Evolutionary conservation across 2,113 vertebrate species (phyloP).

Genomic region (Nothoprocta perdicaria): DNA sequence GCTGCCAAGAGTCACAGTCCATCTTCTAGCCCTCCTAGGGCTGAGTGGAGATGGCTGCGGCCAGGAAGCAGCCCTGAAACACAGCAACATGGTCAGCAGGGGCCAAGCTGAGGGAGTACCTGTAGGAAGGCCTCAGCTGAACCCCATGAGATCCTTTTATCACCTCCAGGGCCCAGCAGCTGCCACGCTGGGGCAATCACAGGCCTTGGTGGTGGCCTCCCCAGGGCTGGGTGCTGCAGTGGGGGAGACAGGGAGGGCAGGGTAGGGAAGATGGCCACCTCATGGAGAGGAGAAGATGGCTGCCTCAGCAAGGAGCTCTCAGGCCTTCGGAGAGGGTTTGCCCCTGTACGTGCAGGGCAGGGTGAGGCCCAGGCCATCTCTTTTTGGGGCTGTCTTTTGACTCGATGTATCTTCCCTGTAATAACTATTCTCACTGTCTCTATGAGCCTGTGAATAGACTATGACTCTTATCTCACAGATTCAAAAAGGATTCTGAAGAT

Average conservation of each 20-base stretch:
- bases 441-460: not conserved
- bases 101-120: rapidly evolving
- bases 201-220: not conserved
- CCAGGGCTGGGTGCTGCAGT: rapidly evolving
- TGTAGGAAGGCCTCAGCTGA: too few species aligned
- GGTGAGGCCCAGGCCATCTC: too few species aligned
- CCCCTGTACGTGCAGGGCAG: not conserved
- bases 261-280: not conserved
- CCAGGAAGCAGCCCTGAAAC: too few species aligned
- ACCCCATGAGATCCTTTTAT: not conserved
- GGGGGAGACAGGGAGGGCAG: too few species aligned
- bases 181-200: not conserved
- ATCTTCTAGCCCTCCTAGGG: too few species aligned
- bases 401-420: not conserved
- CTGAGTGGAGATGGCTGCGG: not conserved
- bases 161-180: not conserved
- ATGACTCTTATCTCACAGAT: not conserved
- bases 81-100: too few species aligned
- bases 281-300: not conserved
- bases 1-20: too few species aligned
- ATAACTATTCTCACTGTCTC: not conserved
- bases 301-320: rapidly evolving
- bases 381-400: not conserved
- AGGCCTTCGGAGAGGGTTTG: not conserved
- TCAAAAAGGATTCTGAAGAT: not conserved